phyloP scores from a whole-genome alignment of 1,140 invertebrate genomes.

The Hylaeus volcanicus region DNA sequence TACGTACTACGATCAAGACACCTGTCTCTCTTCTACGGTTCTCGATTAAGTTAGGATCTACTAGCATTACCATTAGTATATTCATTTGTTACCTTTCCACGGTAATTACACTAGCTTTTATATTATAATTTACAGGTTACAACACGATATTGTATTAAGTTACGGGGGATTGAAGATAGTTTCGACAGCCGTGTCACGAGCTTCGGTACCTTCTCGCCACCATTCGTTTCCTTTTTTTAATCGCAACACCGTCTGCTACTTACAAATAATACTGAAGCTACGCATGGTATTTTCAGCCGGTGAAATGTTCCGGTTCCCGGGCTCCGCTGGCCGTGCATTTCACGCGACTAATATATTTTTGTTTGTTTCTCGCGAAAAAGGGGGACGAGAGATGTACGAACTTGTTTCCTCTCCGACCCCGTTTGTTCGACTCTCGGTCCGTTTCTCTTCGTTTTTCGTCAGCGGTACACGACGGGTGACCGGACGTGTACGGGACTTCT shows the following conservation, averaged over 20 bases:
- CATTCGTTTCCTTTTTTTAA: background rate
- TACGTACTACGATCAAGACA: slow-evolving; percentile 55
- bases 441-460: background rate
- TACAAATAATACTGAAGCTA: slow-evolving; percentile 67
- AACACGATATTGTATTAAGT: slow-evolving; percentile 46
- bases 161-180: slow-evolving; percentile 27
- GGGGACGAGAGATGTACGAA: too few relatives aligned
- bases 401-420: background rate
- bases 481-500: background rate
- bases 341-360: too few relatives aligned
- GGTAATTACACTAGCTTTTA: slow-evolving; percentile 50
- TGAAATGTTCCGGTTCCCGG: too few relatives aligned
- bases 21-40: slow-evolving; percentile 48
- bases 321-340: too few relatives aligned
- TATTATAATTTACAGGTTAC: slow-evolving; percentile 59
- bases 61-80: slow-evolving; percentile 56
- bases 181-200: background rate
- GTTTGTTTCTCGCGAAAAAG: too few relatives aligned
- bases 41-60: slow-evolving; percentile 47
- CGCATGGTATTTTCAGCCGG: slow-evolving; percentile 44
- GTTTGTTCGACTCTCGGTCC: background rate
- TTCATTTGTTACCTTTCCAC: slow-evolving; percentile 37
- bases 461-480: background rate
- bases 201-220: background rate
- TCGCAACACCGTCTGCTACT: slow-evolving; percentile 41